Evolutionary conservation across 1,140 invertebrate species (phyloP).

Genomic region (Bombus huntii): DNA sequence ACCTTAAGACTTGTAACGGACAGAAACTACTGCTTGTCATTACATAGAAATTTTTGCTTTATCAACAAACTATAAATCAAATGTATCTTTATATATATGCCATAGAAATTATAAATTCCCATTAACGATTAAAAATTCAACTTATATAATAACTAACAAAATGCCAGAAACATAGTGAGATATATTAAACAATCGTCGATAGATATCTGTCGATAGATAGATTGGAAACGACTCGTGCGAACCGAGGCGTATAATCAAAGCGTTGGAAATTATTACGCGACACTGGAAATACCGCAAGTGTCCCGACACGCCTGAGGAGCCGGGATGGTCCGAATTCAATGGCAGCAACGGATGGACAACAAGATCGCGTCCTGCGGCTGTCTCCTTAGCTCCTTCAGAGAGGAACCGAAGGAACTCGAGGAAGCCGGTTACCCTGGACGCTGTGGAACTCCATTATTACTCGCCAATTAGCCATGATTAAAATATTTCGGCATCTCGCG

Average conservation of each 20-base stretch:
- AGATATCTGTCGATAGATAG: background rate
- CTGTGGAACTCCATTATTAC: conserved; percentile 82
- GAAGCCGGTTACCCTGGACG: conserved; percentile 49
- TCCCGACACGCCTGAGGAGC: conserved; percentile 42
- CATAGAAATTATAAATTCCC: too few relatives aligned
- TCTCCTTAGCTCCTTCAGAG: conserved; percentile 48
- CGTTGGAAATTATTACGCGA: conserved; percentile 53
- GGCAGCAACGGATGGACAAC: conserved; percentile 54
- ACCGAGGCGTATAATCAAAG: conserved; percentile 39
- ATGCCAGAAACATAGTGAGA: too few relatives aligned
- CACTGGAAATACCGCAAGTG: conserved; percentile 49
- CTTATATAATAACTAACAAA: background rate
- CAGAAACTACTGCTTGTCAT: too few relatives aligned
- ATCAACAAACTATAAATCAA: too few relatives aligned
- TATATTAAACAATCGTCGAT: background rate
- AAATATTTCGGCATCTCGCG: conserved; percentile 82
- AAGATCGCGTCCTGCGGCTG: background rate
- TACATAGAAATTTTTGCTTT: too few relatives aligned
- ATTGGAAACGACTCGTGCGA: background rate
- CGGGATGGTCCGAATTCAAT: conserved; percentile 50
- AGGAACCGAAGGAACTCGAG: conserved; percentile 62
- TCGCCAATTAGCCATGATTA: conserved; percentile 83
- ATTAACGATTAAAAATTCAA: background rate
- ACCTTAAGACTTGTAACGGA: too few relatives aligned
- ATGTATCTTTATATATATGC: too few relatives aligned